Evolutionary conservation across 2,888 invertebrate genomes (phyloP).

Genomic region (Syrista parreyssii): DNA sequence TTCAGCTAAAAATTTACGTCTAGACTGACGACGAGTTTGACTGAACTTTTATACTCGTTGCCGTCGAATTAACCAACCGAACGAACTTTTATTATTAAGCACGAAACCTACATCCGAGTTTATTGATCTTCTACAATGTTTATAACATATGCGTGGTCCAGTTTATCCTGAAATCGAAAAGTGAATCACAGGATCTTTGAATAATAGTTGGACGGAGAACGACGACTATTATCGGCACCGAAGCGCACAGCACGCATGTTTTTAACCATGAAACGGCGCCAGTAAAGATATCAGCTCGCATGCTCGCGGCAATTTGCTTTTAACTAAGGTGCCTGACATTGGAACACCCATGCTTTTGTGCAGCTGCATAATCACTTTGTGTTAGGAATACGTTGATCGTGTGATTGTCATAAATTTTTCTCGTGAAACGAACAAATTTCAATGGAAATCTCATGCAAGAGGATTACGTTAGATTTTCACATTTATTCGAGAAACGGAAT

Average conservation of each 20-base stretch:
- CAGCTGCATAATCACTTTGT: background rate
- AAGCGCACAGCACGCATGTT: background rate
- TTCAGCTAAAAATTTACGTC: background rate
- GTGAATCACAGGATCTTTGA: background rate
- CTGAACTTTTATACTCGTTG: background rate
- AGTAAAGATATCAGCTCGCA: slow-evolving; percentile 29
- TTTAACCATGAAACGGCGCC: background rate
- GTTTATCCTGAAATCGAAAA: background rate
- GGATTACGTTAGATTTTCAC: background rate
- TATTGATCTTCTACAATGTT: background rate
- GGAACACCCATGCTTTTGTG: background rate
- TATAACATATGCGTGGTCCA: background rate
- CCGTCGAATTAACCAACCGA: background rate
- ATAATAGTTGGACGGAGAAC: background rate
- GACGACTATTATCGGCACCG: background rate
- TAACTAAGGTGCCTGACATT: background rate
- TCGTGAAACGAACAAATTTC: background rate
- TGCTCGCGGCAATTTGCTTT: slow-evolving; percentile 31
- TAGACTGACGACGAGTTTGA: background rate
- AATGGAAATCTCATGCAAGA: background rate
- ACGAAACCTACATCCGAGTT: background rate
- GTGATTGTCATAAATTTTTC: background rate
- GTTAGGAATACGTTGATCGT: background rate
- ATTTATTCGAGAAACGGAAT: background rate
- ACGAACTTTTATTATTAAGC: background rate